Conservation (phyloP, 2,797 vertebrate species). For the Naso thynnoides region DNA sequence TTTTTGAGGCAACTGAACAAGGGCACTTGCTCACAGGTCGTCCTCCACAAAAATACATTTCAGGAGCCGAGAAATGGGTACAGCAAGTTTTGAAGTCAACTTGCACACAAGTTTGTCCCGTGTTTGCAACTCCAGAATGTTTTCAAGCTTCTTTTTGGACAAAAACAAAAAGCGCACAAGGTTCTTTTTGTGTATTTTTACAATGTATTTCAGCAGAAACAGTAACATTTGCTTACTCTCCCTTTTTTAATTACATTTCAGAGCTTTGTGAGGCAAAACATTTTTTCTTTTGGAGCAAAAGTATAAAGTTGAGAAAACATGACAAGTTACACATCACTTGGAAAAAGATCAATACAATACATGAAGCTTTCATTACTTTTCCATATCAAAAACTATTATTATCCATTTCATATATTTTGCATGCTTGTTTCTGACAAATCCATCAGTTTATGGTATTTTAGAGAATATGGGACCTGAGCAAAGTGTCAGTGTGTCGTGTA, state of each 20-base stretch:
- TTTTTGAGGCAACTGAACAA: conserved; percentile 43
- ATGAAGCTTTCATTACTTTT: conserved; percentile 60
- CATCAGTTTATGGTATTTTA: conserved; percentile 14
- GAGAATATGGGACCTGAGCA: conserved; percentile 47
- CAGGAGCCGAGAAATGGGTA: conserved; percentile 28
- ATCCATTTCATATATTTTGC: conserved; percentile 31
- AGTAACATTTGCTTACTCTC: conserved; percentile 21
- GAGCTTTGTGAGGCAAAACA: conserved; percentile 41
- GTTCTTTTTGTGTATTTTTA: conserved; percentile 35
- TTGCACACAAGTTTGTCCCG: conserved; percentile 74
- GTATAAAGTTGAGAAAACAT: conserved; percentile 41
- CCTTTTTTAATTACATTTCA: conserved; percentile 51
- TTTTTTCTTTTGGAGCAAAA: conserved; percentile 48
- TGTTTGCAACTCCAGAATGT: conserved; percentile 45
- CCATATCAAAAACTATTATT: conserved; percentile 9
- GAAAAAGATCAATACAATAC: conserved; percentile 64
- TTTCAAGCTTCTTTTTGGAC: conserved; percentile 27
- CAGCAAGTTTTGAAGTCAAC: conserved; percentile 42
- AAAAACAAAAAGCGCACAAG: conserved; percentile 11
- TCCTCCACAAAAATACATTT: conserved; percentile 41
- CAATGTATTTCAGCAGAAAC: conserved; percentile 54
- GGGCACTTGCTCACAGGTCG: neutral
- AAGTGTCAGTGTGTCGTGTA: conserved; percentile 10
- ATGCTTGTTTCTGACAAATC: conserved; percentile 65
- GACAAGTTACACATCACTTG: conserved; percentile 68